Percentiles rank a stretch among this genome's conserved stretches.
Evolutionary conservation across 2,113 vertebrate species (phyloP).

Genomic region (Lynx canadensis): DNA sequence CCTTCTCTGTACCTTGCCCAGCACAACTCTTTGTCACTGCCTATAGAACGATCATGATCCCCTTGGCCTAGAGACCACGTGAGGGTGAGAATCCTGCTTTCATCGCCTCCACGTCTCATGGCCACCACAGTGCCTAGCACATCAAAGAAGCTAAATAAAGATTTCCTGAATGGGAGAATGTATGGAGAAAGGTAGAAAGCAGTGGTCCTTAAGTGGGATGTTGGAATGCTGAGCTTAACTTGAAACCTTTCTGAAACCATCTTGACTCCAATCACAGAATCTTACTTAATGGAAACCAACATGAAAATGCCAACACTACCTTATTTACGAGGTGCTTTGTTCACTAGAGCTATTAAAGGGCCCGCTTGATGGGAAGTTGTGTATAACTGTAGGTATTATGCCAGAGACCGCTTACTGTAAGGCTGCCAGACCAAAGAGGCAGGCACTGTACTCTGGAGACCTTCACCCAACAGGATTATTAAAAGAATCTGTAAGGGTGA

Average conservation of each 20-base stretch:
- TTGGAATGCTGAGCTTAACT: background rate
- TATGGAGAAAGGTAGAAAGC: background rate
- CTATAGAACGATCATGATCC: fast-evolving
- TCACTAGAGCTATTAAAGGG: slow-evolving; percentile 38
- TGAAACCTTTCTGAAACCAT: background rate
- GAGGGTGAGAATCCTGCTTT: background rate
- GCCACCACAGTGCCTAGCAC: background rate
- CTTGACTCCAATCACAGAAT: background rate
- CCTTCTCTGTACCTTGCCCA: background rate
- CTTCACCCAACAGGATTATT: slow-evolving; percentile 56
- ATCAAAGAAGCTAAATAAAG: background rate
- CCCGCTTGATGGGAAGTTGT: background rate
- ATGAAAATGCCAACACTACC: background rate
- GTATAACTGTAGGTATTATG: background rate
- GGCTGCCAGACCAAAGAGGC: slow-evolving; percentile 54
- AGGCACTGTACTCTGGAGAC: background rate
- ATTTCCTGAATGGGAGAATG: background rate
- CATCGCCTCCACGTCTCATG: background rate
- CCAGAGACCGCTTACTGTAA: slow-evolving; percentile 40
- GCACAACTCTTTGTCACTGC: no score
- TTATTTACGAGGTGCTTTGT: slow-evolving; percentile 41
- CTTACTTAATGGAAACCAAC: slow-evolving; percentile 39
- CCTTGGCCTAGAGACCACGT: fast-evolving
- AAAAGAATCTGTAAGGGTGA: slow-evolving; percentile 51
- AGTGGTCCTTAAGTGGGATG: background rate